Percentiles rank a stretch among this genome's conserved stretches.
These are phyloP conservation scores for Meganola albula DNA, from an alignment of 2,888 invertebrate genomes.

Conservation along the genomic window DNA sequence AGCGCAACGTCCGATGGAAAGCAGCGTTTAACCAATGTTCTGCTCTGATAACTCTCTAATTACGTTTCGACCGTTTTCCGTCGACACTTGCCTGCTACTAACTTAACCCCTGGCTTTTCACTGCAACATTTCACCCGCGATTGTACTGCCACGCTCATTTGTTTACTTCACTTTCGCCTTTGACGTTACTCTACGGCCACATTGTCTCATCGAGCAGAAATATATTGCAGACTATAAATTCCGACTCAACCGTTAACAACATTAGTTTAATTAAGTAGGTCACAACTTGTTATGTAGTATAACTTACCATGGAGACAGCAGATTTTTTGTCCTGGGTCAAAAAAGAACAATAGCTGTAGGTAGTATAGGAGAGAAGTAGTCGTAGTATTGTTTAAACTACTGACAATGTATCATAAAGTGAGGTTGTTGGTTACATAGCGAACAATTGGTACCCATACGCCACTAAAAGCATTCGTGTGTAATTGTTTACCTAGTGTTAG, in stretches of 20 bases:
- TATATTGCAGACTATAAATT: slow-evolving; percentile 37
- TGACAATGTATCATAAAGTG: too few relatives aligned
- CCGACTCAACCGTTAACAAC: slow-evolving; percentile 18
- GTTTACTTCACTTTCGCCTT: slow-evolving; percentile 69
- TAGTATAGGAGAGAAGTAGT: too few relatives aligned
- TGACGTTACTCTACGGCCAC: slow-evolving; percentile 32
- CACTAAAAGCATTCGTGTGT: slow-evolving; percentile 51
- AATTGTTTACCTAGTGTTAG: slow-evolving; percentile 48
- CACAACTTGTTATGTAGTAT: too few relatives aligned
- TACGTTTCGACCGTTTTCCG: slow-evolving; percentile 68
- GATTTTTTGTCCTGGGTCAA: too few relatives aligned
- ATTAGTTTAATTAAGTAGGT: too few relatives aligned
- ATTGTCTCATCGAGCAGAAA: slow-evolving; percentile 33
- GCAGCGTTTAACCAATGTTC: slow-evolving; percentile 76
- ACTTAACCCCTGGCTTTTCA: slow-evolving; percentile 70
- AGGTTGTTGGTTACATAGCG: slow-evolving; percentile 37
- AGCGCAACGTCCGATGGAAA: slow-evolving; percentile 76
- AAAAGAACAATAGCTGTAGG: too few relatives aligned
- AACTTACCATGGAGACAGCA: too few relatives aligned
- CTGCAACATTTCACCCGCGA: slow-evolving; percentile 61
- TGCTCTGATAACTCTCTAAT: slow-evolving; percentile 76
- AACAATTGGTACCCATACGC: slow-evolving; percentile 51
- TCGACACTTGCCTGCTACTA: slow-evolving; percentile 61
- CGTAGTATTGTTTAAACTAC: too few relatives aligned
- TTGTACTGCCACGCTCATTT: slow-evolving; percentile 49